Conservation (phyloP, 2,797 vertebrate genomes). For the Xerus rutilus region DNA sequence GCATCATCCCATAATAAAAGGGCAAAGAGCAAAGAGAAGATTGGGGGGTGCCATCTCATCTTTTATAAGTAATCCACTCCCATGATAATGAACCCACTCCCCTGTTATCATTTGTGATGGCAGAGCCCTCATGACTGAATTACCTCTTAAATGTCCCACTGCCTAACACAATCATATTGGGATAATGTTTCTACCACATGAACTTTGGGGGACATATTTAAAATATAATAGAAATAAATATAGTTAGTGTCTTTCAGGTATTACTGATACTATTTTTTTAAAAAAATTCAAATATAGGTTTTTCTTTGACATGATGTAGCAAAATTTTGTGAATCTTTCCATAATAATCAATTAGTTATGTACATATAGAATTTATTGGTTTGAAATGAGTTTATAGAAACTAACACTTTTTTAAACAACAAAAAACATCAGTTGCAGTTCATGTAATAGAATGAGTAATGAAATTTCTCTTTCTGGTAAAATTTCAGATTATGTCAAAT, state of each 20-base stretch:
- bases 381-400: not conserved
- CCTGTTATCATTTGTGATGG: too few relatives aligned
- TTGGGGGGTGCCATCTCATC: too few relatives aligned
- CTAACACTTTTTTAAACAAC: not conserved
- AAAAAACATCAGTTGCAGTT: not conserved
- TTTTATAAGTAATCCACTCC: not conserved
- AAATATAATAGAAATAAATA: not conserved
- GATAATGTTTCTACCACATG: not conserved
- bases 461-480: not conserved
- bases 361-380: not conserved
- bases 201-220: not conserved
- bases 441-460: not conserved
- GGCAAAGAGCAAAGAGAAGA: not conserved
- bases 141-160: not conserved
- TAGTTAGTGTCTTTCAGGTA: not conserved
- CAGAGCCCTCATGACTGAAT: not conserved
- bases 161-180: not conserved
- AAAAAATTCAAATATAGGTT: not conserved
- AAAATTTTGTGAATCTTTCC: not conserved
- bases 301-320: not conserved
- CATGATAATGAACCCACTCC: not conserved
- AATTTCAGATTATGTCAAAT: not conserved
- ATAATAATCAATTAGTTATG: not conserved
- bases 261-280: not conserved
- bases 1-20: not conserved